A percentile compares a stretch with the other conserved stretches of the same genome.
These are phyloP conservation scores for Oenanthe oenanthe DNA, from an alignment of 2,113 vertebrate species.

Conservation along the genomic window DNA sequence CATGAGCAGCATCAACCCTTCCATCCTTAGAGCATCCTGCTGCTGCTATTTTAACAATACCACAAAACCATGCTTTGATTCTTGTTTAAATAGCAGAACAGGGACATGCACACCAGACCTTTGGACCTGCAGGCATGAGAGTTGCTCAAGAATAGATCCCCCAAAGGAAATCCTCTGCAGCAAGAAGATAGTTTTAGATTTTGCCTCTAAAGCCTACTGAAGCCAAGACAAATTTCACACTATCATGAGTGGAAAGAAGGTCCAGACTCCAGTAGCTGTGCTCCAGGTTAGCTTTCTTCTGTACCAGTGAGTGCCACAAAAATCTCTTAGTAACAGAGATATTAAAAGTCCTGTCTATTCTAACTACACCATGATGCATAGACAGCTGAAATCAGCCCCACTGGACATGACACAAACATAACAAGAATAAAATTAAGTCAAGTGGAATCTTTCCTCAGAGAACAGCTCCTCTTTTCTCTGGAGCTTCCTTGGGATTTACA, in stretches of 20 bases:
- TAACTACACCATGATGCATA: not conserved
- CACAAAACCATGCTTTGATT: not conserved
- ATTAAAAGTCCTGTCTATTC: not conserved
- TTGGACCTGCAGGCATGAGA: not conserved
- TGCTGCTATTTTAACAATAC: not conserved
- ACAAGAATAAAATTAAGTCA: not conserved
- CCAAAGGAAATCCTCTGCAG: not conserved
- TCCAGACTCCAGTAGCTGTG: not conserved
- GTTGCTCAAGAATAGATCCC: not conserved
- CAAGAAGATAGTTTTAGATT: not conserved
- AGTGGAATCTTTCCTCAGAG: not conserved
- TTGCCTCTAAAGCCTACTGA: not conserved
- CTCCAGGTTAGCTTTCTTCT: not conserved
- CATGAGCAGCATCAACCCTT: not conserved
- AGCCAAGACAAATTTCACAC: not conserved
- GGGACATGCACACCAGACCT: not conserved
- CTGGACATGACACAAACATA: not conserved
- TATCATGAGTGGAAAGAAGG: not conserved
- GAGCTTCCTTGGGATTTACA: not conserved
- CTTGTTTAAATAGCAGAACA: not conserved
- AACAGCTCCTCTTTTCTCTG: not conserved
- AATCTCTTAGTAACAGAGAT: not conserved
- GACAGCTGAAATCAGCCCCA: not conserved
- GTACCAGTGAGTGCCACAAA: not conserved
- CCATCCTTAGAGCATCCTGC: not conserved